phyloP scores from a whole-genome alignment of 1,140 invertebrate genomes.

The Philotrypesis tridentata region DNA sequence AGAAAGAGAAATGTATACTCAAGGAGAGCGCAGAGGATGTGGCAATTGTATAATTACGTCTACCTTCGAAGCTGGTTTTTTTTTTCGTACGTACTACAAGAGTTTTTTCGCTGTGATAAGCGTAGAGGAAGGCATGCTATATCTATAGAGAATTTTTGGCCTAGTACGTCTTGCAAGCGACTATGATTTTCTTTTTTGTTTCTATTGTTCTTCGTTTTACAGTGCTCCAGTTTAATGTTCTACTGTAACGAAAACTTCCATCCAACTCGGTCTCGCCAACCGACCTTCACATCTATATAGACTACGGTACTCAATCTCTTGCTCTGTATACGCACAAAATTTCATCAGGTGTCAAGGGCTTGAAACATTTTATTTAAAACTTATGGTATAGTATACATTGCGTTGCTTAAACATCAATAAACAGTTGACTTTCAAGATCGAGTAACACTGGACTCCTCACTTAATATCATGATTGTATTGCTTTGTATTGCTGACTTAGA shows the following conservation, averaged over 20 bases:
- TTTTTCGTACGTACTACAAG: neutral
- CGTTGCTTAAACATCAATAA: neutral
- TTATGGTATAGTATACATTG: neutral
- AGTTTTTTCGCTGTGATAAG: neutral
- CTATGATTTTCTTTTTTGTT: too few relatives aligned
- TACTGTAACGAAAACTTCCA: neutral
- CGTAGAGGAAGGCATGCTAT: neutral
- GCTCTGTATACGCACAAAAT: neutral
- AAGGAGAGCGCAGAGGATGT: neutral
- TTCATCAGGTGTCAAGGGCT: neutral
- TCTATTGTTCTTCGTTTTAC: neutral
- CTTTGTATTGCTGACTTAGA: neutral
- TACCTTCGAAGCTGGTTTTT: neutral
- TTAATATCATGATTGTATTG: neutral
- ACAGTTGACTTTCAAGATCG: neutral
- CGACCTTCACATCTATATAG: too few relatives aligned
- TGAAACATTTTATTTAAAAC: neutral
- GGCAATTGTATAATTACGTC: neutral
- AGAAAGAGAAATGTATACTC: too few relatives aligned
- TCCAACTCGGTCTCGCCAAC: neutral
- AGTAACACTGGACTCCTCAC: neutral
- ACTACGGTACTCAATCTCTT: too few relatives aligned
- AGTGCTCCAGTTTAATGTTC: neutral
- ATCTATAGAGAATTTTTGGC: neutral
- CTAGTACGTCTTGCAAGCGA: neutral